Percentiles rank a stretch among this genome's conserved stretches.
Evolutionary conservation across 2,113 vertebrate genomes (phyloP).

Genomic region (Ornithorhynchus anatinus): DNA sequence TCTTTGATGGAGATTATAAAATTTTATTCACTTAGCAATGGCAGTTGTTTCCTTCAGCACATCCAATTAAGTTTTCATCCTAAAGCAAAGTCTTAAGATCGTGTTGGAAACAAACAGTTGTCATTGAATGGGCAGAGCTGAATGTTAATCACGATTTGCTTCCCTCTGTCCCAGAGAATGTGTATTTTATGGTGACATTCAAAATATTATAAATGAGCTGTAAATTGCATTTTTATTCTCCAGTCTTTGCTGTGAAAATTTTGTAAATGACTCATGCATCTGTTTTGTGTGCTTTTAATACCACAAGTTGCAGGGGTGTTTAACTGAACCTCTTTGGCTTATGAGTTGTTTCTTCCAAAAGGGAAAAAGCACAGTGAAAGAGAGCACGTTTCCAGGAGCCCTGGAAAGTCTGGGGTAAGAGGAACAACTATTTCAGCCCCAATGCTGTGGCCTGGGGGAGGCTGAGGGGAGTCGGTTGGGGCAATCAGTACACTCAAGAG

Average conservation of each 20-base stretch:
- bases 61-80: constrained; percentile 31
- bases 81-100: constrained; percentile 22
- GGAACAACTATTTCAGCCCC: too few relatives aligned
- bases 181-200: constrained; percentile 26
- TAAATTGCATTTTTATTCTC: constrained; percentile 13
- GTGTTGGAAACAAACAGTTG: constrained; percentile 29
- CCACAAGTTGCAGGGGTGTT: background rate
- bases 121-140: background rate
- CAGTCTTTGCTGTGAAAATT: background rate
- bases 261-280: background rate
- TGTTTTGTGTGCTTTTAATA: constrained; percentile 4
- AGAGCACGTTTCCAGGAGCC: background rate
- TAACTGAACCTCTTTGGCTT: background rate
- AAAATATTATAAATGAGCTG: background rate
- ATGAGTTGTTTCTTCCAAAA: background rate
- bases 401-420: too few relatives aligned
- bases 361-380: background rate
- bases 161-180: background rate
- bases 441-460: too few relatives aligned
- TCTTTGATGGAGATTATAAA: constrained; percentile 24
- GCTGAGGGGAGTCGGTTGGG: too few relatives aligned
- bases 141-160: constrained; percentile 10
- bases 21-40: constrained; percentile 11
- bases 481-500: too few relatives aligned
- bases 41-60: background rate